A percentile compares a stretch with the other conserved stretches of the same genome.
These are phyloP conservation scores for Rhyacophila brunnea DNA, from an alignment of 1,140 invertebrate species.

Conservation along the genomic window DNA sequence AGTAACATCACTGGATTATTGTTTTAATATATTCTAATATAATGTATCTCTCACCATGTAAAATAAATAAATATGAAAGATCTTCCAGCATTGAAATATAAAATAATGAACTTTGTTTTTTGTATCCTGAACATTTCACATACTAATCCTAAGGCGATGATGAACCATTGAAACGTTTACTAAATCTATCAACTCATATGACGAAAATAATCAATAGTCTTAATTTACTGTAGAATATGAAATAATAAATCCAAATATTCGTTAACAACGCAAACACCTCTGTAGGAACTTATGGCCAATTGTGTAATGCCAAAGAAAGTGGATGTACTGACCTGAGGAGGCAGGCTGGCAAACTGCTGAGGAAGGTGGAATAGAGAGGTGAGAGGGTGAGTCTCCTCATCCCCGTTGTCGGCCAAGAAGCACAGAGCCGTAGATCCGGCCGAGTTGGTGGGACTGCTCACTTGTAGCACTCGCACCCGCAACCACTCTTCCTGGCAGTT, in stretches of 20 bases:
- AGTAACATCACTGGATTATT: too few relatives aligned
- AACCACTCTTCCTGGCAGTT: slow-evolving; percentile 59
- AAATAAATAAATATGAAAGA: too few relatives aligned
- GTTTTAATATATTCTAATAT: too few relatives aligned
- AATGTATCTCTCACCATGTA: too few relatives aligned
- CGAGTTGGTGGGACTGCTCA: slow-evolving; percentile 40
- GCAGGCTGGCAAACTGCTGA: slow-evolving; percentile 55
- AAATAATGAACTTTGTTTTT: too few relatives aligned
- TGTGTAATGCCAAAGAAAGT: too few relatives aligned
- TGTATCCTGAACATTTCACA: too few relatives aligned
- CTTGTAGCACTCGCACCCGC: slow-evolving; percentile 57
- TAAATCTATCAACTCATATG: slow-evolving; percentile 3
- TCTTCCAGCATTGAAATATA: too few relatives aligned
- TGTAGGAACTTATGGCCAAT: too few relatives aligned
- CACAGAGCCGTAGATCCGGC: slow-evolving; percentile 55
- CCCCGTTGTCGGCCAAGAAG: slow-evolving; percentile 65
- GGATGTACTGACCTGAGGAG: slow-evolving; percentile 63
- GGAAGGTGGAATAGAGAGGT: slow-evolving; percentile 55
- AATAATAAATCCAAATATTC: not conserved
- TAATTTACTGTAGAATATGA: not conserved
- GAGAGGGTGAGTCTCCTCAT: slow-evolving; percentile 53
- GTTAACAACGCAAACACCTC: too few relatives aligned
- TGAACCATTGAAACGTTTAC: too few relatives aligned
- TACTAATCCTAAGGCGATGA: too few relatives aligned
- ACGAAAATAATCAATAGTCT: not conserved